Evolutionary conservation across 2,888 invertebrate species (phyloP), one percentile per base, ranked within the genome.

Genomic region (Branchinecta sandiegonensis): DNA sequence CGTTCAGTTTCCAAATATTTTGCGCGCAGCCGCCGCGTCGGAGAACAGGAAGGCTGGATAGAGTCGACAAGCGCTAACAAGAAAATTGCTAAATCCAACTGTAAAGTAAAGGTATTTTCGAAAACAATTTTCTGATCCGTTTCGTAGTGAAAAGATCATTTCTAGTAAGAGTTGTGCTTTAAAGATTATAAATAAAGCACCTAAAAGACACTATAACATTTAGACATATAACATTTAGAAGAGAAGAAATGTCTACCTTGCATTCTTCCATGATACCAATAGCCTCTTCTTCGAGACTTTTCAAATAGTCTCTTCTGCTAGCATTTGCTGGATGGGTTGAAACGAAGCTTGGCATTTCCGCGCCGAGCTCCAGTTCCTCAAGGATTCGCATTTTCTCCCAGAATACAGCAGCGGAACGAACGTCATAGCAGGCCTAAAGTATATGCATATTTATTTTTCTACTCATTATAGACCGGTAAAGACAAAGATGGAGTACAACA

Each of bases 401-500:
- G 71, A 84, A 81, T 2, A 79, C 79, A 71, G 79, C 78, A 48
- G 81, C 80, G 74, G 83, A 81, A 68, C 84, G 76, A 0, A 83
- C 78, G 76, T 84, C 84, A 56, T 77, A 76, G 71, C 80, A 80
- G 46, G 78, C 73, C 74, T 75, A 64, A 17, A 69, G n/a, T 48
- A 64, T 47, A 14, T 17, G 56, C 11, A 46, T 67, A 23, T 47
- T 1, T 65, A 14, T 48, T 14, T 46, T 11, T 14, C 10, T 14
- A 23, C 11, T 17, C 6, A 56, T 7, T 50, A 56, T 8, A 8
- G 1, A 9, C 7, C 56, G 8, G 8, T 8, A 17, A 56, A 9
- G 12, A 56, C 2, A 11, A 56, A 37, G 37, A 37, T 37, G 37
- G 37, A 6, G 37, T 37, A 37, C 37, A 37, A 37, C 3, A 37